Evolutionary conservation across 2,113 vertebrate genomes (phyloP).

Genomic region (Cettia cetti): DNA sequence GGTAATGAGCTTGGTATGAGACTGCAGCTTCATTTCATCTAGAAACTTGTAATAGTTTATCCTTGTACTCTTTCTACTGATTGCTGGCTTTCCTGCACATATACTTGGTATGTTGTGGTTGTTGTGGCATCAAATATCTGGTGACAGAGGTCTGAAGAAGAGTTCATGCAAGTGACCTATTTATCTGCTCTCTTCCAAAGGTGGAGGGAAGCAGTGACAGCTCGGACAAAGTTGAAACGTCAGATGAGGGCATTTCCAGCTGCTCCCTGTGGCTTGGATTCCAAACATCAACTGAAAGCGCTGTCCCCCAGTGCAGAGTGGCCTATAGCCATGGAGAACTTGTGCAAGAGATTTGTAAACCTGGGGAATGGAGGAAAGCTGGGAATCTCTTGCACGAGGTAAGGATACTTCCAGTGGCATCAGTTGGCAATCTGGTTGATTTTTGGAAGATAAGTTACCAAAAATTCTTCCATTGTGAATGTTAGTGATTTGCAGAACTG

Average conservation of each 20-base stretch:
- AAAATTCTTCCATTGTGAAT: neutral
- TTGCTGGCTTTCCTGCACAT: neutral
- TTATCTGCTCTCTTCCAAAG: conserved; percentile 49
- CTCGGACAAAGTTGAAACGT: conserved; percentile 86
- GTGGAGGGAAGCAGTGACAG: conserved; percentile 89
- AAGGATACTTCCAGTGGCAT: neutral
- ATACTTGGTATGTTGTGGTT: neutral
- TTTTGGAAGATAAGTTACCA: neutral
- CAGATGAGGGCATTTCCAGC: conserved; percentile 97
- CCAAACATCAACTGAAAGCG: conserved; percentile 76
- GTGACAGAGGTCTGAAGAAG: neutral
- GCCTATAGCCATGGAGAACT: conserved; percentile 70
- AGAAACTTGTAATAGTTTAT: neutral
- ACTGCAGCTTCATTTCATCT: neutral
- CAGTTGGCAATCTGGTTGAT: neutral
- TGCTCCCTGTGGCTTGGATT: conserved; percentile 84
- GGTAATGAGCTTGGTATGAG: neutral
- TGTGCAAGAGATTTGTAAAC: conserved; percentile 80
- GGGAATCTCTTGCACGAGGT: conserved; percentile 88
- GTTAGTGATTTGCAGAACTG: neutral
- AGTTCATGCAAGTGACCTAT: neutral
- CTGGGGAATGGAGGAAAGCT: conserved; percentile 86
- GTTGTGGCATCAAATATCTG: neutral
- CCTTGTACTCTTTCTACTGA: neutral
- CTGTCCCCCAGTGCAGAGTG: conserved; percentile 86